Base-by-base conservation (phyloP, 2,797 vertebrate genomes). In the Emydoidea blandingii region DNA sequence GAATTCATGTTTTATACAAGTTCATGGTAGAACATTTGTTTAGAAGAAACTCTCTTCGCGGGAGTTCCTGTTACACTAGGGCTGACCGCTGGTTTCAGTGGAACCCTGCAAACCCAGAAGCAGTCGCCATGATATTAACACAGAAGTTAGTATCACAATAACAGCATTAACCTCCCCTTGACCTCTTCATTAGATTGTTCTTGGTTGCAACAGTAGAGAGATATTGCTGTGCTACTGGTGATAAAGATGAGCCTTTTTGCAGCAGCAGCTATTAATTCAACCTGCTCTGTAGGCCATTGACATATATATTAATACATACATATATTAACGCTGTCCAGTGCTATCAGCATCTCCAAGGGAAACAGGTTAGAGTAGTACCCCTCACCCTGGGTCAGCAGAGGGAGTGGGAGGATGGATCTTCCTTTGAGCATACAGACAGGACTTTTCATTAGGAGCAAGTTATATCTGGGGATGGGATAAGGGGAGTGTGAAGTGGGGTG, bases 131-230 rank as follows among this genome's bases (percentile, higher is more conserved):
- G 16, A 44, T n/a, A 18, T 79, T 79, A 93, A 47, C 23, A 59
- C 16, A 92, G 54, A 87, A 81, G 18, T 84, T 92, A 94, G 85
- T 65, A 90, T 52, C 9, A 86, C 1, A 7, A 16, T 12, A 18
- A 50, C 50, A 49, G 49, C 49, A 49, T 49, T 50, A 5, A 34
- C 65, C 88, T 93, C 53, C 92, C 57, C 74, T 79, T 86, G 49
- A 25, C 29, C 49, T 18, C 54, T 87, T 49, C 21, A 86, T 87
- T 88, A 95, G 93, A 21, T 93, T 91, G 85, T 95, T 94, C 57
- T 89, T 86, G 90, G 85, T 23, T 72, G 65, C 49, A 86, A 29
- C 27, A 49, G 0, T 76, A 6, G 76, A 85, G 59, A 86, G 62
- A 50, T 72, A 47, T 8, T 34, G 25, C 34, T 79, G 68, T 89